Conservation (phyloP, 1,140 invertebrate species). For the Conopomorpha cramerella region DNA sequence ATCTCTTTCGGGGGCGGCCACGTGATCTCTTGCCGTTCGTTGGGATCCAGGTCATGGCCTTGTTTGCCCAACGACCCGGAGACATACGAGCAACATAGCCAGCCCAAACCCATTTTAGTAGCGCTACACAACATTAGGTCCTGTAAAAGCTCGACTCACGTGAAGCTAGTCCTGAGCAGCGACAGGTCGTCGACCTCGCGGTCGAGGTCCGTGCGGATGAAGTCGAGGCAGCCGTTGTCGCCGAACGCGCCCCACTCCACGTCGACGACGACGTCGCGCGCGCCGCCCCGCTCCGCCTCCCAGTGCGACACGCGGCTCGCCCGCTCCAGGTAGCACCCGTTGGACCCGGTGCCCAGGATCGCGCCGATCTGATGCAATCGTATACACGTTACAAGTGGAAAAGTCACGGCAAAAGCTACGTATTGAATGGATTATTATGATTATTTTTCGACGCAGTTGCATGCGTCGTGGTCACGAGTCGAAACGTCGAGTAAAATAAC, state of each 20-base stretch:
- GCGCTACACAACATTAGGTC: too few species aligned
- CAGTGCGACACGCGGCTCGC: slow-evolving; percentile 40
- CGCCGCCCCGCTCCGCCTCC: slow-evolving; percentile 26
- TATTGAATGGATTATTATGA: too few species aligned
- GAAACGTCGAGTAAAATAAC: too few species aligned
- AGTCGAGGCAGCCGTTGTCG: slow-evolving; percentile 82
- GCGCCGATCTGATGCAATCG: slow-evolving; percentile 46
- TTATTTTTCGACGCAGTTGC: too few species aligned
- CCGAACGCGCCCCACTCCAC: slow-evolving; percentile 99
- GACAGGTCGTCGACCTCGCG: slow-evolving; percentile 79
- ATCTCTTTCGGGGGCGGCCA: too few species aligned
- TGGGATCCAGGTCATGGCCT: too few species aligned
- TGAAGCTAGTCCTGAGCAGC: slow-evolving; percentile 74
- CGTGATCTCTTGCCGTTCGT: too few species aligned
- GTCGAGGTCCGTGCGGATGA: slow-evolving; percentile 85
- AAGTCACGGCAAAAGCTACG: not conserved
- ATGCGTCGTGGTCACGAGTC: too few species aligned
- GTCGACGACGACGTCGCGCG: slow-evolving; percentile 79
- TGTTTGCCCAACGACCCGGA: too few species aligned
- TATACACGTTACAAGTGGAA: not conserved
- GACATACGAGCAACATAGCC: too few species aligned
- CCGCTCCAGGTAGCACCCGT: slow-evolving; percentile 95
- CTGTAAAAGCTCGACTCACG: too few species aligned
- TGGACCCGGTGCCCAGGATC: slow-evolving; percentile 86
- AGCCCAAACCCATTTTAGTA: too few species aligned